Base-by-base conservation (phyloP, 2,888 invertebrate genomes). In the Chouioia cunea region DNA sequence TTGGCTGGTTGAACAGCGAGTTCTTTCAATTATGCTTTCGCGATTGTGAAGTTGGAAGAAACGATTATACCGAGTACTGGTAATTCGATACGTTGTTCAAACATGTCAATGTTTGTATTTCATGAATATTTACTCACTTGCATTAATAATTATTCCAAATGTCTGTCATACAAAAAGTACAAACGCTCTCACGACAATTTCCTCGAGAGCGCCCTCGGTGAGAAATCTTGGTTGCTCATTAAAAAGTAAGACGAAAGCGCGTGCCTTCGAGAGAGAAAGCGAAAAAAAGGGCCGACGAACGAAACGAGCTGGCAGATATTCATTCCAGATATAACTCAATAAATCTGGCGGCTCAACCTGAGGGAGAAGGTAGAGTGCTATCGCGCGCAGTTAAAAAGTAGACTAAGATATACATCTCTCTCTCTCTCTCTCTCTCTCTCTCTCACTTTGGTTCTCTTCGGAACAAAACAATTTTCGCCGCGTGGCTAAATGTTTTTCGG, bases 401-500 rank as follows among this genome's bases (percentile, higher is more conserved):
- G 54, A 70, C 58, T 70, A 73, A 66, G 73, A 73, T 73, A 70
- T 70, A 36, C 36, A 69, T 70, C 63, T 70, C 27, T 23, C 58
- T 10, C 44, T 2, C 50, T 8, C 20, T 27, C 12, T 4, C 48
- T 23, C 27, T 20, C n/a, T 12, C 57, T 52, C n/a, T n/a, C 10
- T 4, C 20, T 20, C 18, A 46, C 18, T 36, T 22, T 23, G 3
- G 47, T 64, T 58, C 60, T 60, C 43, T 52, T 10, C 47, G 70
- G 66, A 71, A 72, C 64, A 65, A 64, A 64, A 58, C 69, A 70
- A 73, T 73, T 73, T 73, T 73, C 69, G 69, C 69, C 56, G 54
- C 56, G 57, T 56, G 64, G 67, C 67, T 67, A 73, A 73, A 73
- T 73, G 73, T 73, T 73, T 73, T 73, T 73, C 70, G 70, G 66